Conservation (phyloP, 2,113 vertebrate species). For the Geococcyx californianus region DNA sequence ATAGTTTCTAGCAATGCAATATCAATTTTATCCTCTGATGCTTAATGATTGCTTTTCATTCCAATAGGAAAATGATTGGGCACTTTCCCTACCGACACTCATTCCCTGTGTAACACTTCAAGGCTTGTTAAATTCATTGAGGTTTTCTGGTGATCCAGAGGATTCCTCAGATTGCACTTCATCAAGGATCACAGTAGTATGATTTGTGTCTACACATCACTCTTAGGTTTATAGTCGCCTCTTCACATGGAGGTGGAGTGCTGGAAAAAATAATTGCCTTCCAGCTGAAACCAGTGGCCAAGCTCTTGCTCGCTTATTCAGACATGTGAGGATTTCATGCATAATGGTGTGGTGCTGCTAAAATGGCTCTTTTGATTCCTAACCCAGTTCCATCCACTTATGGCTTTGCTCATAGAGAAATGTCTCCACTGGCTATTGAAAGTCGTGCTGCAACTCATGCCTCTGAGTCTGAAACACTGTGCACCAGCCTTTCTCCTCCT, state of each 20-base stretch:
- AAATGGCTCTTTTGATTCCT: background rate
- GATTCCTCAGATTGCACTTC: background rate
- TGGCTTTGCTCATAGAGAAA: background rate
- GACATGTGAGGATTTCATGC: rapidly evolving
- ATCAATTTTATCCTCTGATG: background rate
- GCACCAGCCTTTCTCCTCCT: background rate
- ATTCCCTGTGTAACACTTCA: background rate
- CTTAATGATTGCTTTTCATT: background rate
- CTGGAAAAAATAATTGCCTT: background rate
- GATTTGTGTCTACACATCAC: background rate
- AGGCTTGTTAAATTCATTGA: background rate
- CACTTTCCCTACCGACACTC: background rate
- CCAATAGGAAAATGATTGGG: background rate
- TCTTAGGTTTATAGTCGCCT: background rate
- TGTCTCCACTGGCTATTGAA: rapidly evolving
- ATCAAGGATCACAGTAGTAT: background rate
- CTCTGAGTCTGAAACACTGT: background rate
- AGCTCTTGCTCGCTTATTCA: background rate
- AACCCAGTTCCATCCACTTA: background rate
- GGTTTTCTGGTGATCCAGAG: background rate
- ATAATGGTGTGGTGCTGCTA: background rate
- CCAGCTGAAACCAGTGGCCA: background rate
- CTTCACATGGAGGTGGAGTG: background rate
- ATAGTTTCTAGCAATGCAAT: background rate
- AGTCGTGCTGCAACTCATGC: background rate